Conservation (phyloP, 2,113 vertebrate genomes). For the Engraulis encrasicolus region DNA sequence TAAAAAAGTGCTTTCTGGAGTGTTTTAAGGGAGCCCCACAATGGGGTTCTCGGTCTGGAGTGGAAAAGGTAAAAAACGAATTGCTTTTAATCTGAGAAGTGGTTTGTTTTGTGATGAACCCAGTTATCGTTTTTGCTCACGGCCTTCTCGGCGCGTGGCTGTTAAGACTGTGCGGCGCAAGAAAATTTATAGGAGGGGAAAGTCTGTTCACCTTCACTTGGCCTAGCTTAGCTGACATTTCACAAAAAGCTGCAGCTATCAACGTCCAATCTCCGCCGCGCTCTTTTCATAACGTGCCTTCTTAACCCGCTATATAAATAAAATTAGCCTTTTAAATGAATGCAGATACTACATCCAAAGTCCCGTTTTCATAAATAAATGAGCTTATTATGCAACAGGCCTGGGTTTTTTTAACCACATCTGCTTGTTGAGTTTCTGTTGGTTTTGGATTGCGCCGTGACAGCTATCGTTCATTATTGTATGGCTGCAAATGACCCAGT, state of each 20-base stretch:
- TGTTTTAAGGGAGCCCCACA: too few relatives aligned
- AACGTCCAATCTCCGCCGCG: not conserved
- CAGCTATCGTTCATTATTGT: constrained; percentile 23
- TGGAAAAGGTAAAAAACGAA: too few relatives aligned
- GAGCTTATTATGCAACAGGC: not conserved
- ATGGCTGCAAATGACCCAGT: constrained; percentile 21
- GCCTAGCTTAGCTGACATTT: not conserved
- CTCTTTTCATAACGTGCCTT: not conserved
- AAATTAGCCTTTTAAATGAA: constrained; percentile 1
- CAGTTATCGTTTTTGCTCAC: not conserved
- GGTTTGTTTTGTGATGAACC: constrained; percentile 16
- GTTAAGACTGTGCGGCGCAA: not conserved
- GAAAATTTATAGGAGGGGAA: not conserved
- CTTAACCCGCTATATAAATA: not conserved
- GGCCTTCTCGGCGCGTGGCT: not conserved
- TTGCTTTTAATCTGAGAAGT: not conserved
- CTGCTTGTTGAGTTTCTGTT: constrained; percentile 11
- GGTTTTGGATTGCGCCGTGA: constrained; percentile 19
- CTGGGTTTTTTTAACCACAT: constrained; percentile 1
- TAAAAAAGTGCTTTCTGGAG: not conserved
- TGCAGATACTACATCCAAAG: constrained; percentile 3
- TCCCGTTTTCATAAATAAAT: not conserved
- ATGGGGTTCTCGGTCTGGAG: too few relatives aligned
- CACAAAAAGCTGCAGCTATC: constrained; percentile 5
- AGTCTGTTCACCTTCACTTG: constrained; percentile 2